Evolutionary conservation across 2,113 vertebrate genomes (phyloP), one percentile per base, ranked within the genome.

Genomic region (Apistogramma diplotaenia): DNA sequence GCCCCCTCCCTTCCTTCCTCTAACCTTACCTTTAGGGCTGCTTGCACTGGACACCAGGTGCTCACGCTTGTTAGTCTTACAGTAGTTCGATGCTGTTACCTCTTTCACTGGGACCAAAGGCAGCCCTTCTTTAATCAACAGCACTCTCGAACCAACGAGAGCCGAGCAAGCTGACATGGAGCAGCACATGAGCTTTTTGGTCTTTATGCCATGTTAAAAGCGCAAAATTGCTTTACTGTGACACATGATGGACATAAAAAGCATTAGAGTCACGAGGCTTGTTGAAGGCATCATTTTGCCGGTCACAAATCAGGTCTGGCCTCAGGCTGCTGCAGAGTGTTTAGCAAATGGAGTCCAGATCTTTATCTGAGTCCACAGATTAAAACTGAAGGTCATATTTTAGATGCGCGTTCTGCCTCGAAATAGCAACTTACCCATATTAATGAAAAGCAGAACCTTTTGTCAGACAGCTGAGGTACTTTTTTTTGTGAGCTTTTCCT

Each of bases 401-500:
- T 55, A 54, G 29, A 37, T 72, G 16, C 1, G 9, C 11, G 51
- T 23, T 2, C 18, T n/a, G 49, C 56, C 76, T 72, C 6, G 8
- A 67, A 21, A 80, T 43, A 57, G 53, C 31, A 79, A 46, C 58
- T 59, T 51, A 74, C 33, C 23, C 74, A 21, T 88, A 87, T 62
- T 86, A 81, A 85, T 86, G 37, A 87, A 81, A 87, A 62, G 53
- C 74, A 76, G 49, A 73, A 40, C 71, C 51, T 53, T 90, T 83
- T 71, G 40, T 77, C 54, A 78, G 86, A 65, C 55, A 76, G 57
- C 11, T 54, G 58, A 40, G 79, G 78, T 85, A 87, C 78, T 70
- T 85, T 80, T 85, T 87, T 87, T 89, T 83, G 84, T 87, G 77
- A 89, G 77, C 91, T 92, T 90, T 93, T 92, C 89, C 89, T 92